Conservation (phyloP, 2,113 vertebrate genomes). For the Melierax canorus region DNA sequence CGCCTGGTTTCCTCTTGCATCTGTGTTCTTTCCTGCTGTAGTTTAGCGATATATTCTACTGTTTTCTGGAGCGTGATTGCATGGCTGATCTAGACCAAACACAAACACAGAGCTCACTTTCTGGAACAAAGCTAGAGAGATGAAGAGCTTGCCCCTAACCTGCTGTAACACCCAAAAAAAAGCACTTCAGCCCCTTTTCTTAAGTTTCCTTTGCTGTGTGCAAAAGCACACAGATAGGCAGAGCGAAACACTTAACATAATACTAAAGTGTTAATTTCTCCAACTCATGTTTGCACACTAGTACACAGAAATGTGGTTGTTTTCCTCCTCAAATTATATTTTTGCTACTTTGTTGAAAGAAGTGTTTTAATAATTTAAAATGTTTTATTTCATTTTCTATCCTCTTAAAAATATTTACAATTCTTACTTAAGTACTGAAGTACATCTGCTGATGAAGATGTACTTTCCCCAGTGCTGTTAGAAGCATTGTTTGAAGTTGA, state of each 20-base stretch:
- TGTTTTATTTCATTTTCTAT: neutral
- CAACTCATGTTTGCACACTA: neutral
- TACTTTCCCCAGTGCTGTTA: neutral
- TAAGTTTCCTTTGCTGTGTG: neutral
- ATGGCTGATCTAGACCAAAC: slow-evolving; percentile 82
- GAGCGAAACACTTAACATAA: neutral
- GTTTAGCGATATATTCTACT: slow-evolving; percentile 91
- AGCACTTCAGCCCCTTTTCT: neutral
- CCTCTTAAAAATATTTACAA: neutral
- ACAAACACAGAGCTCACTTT: neutral
- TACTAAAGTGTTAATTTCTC: neutral
- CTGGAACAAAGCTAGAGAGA: neutral
- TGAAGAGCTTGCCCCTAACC: neutral
- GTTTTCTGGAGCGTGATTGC: slow-evolving; percentile 92
- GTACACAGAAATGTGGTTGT: neutral
- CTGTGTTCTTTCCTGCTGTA: slow-evolving; percentile 91
- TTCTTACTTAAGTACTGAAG: neutral
- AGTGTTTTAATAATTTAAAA: neutral
- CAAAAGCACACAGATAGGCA: neutral
- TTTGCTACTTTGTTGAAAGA: neutral
- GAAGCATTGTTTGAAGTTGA: neutral
- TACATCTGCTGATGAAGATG: neutral
- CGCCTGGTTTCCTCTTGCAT: slow-evolving; percentile 88
- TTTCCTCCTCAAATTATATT: neutral
- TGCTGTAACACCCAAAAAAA: neutral